phyloP scores from a whole-genome alignment of 2,797 vertebrate genomes.

The Phataginus tricuspis region DNA sequence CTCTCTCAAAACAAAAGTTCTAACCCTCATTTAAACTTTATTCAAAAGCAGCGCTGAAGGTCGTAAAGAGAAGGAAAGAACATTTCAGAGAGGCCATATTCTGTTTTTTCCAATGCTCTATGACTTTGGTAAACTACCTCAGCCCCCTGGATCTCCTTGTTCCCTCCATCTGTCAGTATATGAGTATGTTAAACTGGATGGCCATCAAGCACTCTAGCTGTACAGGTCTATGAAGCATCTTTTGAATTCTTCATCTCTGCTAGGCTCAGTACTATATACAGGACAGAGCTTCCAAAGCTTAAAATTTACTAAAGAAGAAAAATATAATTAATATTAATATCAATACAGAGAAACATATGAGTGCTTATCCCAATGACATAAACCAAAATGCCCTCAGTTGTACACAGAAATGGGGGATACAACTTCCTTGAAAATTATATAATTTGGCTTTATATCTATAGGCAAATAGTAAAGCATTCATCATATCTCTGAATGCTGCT shows the following conservation, averaged over 20 bases:
- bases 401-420: neutral
- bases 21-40: slow-evolving; percentile 7
- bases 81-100: neutral
- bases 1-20: neutral
- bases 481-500: no score
- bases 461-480: neutral
- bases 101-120: neutral
- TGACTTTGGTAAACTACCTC: neutral
- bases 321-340: neutral
- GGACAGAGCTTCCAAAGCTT: neutral
- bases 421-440: neutral
- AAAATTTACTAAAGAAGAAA: slow-evolving; percentile 2
- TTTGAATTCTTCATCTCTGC: neutral
- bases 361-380: neutral
- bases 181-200: neutral
- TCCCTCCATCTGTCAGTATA: neutral
- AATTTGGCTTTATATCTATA: neutral
- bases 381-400: neutral
- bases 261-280: neutral
- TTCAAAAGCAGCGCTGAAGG: neutral
- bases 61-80: neutral
- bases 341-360: neutral
- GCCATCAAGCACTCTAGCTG: neutral
- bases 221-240: neutral
- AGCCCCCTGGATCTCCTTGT: neutral